Evolutionary conservation across 1,140 invertebrate species (phyloP).

Genomic region (Mamestra configurata): DNA sequence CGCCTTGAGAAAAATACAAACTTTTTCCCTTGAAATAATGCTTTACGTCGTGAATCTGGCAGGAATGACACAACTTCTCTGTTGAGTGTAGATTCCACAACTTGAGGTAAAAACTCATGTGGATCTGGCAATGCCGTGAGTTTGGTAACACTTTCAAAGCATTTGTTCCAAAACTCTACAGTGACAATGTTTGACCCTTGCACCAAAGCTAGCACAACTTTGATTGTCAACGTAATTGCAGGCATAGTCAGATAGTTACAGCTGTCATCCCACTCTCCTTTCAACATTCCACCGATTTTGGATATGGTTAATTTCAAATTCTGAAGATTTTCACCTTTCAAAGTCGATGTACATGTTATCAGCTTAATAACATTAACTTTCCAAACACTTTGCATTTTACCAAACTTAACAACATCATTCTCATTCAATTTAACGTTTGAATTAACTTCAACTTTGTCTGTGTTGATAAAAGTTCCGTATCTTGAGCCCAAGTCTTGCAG

Average conservation of each 20-base stretch:
- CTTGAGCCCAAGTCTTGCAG: slow-evolving; percentile 87
- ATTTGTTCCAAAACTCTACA: slow-evolving; percentile 89
- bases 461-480: slow-evolving; percentile 88
- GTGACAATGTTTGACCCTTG: slow-evolving; percentile 90
- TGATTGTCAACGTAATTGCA: slow-evolving; percentile 90
- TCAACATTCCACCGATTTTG: slow-evolving; percentile 81
- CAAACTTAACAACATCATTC: slow-evolving; percentile 88
- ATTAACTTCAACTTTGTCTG: slow-evolving; percentile 72
- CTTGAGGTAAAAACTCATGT: slow-evolving; percentile 86
- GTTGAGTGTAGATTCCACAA: slow-evolving; percentile 88
- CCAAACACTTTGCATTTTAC: slow-evolving; percentile 86
- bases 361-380: slow-evolving; percentile 76
- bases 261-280: slow-evolving; percentile 83
- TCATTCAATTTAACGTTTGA: slow-evolving; percentile 72
- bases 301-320: slow-evolving; percentile 75
- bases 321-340: slow-evolving; percentile 77
- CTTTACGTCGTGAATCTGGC: slow-evolving; percentile 84
- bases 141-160: slow-evolving; percentile 82
- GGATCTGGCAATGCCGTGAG: slow-evolving; percentile 85
- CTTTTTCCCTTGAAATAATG: slow-evolving; percentile 89
- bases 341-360: slow-evolving; percentile 84
- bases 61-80: slow-evolving; percentile 88
- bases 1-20: slow-evolving; percentile 89
- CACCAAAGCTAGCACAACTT: slow-evolving; percentile 91
- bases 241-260: slow-evolving; percentile 91